A percentile compares a stretch with the other conserved stretches of the same genome.
phyloP scores from a whole-genome alignment of 2,113 vertebrate species.

The Phalacrocorax pelagicus region DNA sequence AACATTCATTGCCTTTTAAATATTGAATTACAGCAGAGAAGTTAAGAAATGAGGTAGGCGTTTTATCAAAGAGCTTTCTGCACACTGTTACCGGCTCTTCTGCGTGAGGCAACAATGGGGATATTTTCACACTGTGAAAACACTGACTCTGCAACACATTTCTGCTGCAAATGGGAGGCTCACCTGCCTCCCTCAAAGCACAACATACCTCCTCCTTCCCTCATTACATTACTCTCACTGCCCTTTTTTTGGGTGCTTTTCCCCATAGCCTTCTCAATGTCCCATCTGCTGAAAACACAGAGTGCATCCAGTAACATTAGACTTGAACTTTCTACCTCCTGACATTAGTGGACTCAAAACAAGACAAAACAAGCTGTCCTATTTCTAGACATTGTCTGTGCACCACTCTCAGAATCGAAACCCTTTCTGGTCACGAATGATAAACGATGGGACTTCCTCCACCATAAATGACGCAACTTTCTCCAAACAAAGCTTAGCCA shows the following conservation, averaged over 20 bases:
- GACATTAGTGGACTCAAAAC: background rate
- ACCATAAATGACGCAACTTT: background rate
- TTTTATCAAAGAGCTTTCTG: background rate
- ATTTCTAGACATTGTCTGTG: background rate
- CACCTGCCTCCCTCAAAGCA: background rate
- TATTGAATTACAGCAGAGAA: background rate
- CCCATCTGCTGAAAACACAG: background rate
- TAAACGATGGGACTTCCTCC: background rate
- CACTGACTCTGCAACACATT: background rate
- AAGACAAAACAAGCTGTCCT: conserved; percentile 44
- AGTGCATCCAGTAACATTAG: background rate
- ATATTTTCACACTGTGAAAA: background rate
- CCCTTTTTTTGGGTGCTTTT: background rate
- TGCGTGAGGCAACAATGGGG: background rate
- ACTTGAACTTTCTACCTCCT: conserved; percentile 23
- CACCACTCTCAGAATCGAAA: background rate
- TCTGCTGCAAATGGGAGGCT: background rate
- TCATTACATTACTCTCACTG: background rate
- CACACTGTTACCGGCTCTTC: background rate
- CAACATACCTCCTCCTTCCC: background rate
- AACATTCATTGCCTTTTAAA: background rate
- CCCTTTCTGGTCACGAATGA: background rate
- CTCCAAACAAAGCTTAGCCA: background rate
- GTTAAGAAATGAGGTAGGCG: background rate
- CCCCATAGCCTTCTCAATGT: background rate